Percentiles rank a stretch among this genome's conserved stretches.
Conservation (phyloP, 2,797 vertebrate genomes). For the Dermochelys coriacea region DNA sequence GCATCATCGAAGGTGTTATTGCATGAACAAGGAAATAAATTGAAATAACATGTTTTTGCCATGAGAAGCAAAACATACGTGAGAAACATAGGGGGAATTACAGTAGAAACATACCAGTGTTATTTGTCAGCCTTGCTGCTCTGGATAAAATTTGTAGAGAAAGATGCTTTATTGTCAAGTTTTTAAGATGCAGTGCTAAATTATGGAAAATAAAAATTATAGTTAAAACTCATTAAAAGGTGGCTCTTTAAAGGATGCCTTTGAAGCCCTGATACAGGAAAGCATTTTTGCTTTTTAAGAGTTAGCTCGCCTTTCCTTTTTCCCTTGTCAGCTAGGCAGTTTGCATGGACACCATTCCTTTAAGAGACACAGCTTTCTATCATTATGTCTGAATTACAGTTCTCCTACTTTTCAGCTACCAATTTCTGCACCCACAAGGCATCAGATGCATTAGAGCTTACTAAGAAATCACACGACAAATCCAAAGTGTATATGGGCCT, state of each 20-base stretch:
- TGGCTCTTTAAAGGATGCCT: background rate
- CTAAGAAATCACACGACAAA: too few relatives aligned
- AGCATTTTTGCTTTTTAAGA: background rate
- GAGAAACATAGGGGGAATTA: background rate
- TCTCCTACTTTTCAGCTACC: too few relatives aligned
- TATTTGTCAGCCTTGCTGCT: background rate
- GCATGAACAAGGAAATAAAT: background rate
- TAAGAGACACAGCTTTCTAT: too few relatives aligned
- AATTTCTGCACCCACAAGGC: too few relatives aligned
- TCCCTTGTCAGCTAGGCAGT: too few relatives aligned
- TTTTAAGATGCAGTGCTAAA: background rate
- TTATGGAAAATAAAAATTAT: background rate
- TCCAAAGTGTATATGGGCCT: too few relatives aligned
- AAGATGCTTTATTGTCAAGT: background rate
- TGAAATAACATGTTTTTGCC: background rate
- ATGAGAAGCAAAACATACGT: too few relatives aligned
- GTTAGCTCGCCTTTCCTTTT: too few relatives aligned
- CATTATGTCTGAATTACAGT: too few relatives aligned
- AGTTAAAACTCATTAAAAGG: background rate
- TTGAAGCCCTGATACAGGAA: background rate
- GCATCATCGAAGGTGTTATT: background rate
- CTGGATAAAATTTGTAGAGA: background rate
- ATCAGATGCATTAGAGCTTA: too few relatives aligned
- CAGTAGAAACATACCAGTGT: background rate
- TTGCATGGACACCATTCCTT: too few relatives aligned